A percentile compares a stretch with the other conserved stretches of the same genome.
Conservation (phyloP, 2,888 invertebrate genomes). For the Drosophila rellima region DNA sequence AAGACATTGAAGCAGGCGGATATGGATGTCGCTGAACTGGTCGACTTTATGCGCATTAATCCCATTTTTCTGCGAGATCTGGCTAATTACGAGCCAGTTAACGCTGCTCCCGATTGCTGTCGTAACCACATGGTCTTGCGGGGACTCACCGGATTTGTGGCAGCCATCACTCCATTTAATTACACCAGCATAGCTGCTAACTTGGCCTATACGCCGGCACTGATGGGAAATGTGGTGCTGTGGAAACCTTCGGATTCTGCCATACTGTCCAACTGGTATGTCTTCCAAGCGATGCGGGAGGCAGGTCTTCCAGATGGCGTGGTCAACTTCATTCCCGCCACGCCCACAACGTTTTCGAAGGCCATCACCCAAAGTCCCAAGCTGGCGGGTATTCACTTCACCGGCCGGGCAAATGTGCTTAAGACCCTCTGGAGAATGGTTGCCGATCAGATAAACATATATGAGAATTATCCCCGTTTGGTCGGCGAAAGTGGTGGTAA, state of each 20-base stretch:
- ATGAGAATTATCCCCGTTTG: slow-evolving; percentile 95
- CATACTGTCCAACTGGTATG: slow-evolving; percentile 96
- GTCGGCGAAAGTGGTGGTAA: slow-evolving; percentile 99
- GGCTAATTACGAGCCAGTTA: slow-evolving; percentile 95
- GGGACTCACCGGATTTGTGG: slow-evolving; percentile 98
- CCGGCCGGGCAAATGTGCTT: slow-evolving; percentile 97
- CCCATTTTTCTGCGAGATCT: slow-evolving; percentile 92
- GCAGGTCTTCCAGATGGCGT: slow-evolving; percentile 98
- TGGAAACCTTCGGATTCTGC: slow-evolving; percentile 99
- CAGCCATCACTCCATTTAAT: slow-evolving; percentile 98
- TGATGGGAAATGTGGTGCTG: slow-evolving; percentile 96
- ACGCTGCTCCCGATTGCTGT: slow-evolving; percentile 89
- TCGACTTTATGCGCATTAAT: slow-evolving; percentile 96
- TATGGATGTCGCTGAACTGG: slow-evolving; percentile 96
- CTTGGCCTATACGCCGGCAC: slow-evolving; percentile 93
- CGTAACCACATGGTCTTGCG: slow-evolving; percentile 93
- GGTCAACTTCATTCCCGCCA: slow-evolving; percentile 97
- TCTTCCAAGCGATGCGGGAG: slow-evolving; percentile 96
- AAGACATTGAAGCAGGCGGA: slow-evolving; percentile 98
- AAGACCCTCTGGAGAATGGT: slow-evolving; percentile 96
- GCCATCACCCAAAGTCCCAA: slow-evolving; percentile 92
- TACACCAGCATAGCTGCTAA: slow-evolving; percentile 99
- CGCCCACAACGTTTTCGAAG: slow-evolving; percentile 96
- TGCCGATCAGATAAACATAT: slow-evolving; percentile 92
- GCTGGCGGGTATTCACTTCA: slow-evolving; percentile 97